Evolutionary conservation across 2,888 invertebrate species (phyloP).

Genomic region (Scrobipalpa costella): DNA sequence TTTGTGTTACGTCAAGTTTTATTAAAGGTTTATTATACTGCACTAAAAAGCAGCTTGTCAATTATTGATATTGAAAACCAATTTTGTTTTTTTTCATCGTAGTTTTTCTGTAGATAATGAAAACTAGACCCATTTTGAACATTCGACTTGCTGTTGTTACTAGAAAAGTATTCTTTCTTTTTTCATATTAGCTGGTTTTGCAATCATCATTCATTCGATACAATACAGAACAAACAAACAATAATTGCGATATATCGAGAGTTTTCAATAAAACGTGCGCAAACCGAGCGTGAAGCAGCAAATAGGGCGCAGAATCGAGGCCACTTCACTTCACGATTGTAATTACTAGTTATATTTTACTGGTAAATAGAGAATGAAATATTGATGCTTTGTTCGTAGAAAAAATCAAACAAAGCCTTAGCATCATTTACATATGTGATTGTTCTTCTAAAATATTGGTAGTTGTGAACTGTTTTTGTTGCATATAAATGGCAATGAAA

Average conservation of each 20-base stretch:
- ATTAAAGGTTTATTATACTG: too few species aligned
- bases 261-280: constrained; percentile 42
- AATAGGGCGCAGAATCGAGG: constrained; percentile 63
- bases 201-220: background rate
- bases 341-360: background rate
- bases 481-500: background rate
- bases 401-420: background rate
- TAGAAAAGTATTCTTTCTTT: too few species aligned
- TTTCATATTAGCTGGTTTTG: too few species aligned
- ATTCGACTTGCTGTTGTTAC: too few species aligned
- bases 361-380: background rate
- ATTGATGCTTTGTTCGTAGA: constrained; percentile 3
- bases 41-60: too few species aligned
- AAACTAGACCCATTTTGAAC: too few species aligned
- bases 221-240: background rate
- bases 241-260: constrained; percentile 42
- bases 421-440: background rate
- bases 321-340: constrained; percentile 44
- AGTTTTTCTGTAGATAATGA: too few species aligned
- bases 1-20: too few species aligned
- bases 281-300: constrained; percentile 64
- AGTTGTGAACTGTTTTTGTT: background rate
- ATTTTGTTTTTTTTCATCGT: too few species aligned
- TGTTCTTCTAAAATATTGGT: background rate
- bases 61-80: too few species aligned